Base-by-base conservation (phyloP, 2,888 invertebrate genomes). In the Cataglyphis livida region DNA sequence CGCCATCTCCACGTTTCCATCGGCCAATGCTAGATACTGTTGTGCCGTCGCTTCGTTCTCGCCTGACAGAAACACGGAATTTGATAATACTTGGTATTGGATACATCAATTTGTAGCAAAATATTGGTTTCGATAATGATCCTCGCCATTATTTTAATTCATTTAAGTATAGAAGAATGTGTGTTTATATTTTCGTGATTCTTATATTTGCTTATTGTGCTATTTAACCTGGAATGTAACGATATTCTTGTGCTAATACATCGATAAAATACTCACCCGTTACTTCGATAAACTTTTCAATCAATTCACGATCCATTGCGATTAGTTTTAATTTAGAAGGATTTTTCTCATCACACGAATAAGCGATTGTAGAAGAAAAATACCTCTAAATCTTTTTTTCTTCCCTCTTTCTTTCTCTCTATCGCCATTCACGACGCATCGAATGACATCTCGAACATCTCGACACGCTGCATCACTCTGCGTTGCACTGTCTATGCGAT, bases 251-350 rank as follows among this genome's bases (percentile, higher is more conserved):
- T 21, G 21, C 18, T 74, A 10, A 64, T 5, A 21, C 21, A 7
- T 25, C 18, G 18, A 25, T 18, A 18, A 35, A 10, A 38, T 12
- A 73, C 90, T 86, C 74, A 94, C 94, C 94, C 75, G 94, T 94
- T 44, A 94, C 93, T 87, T 94, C 94, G n/a, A 94, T 91, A 59
- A 94, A 94, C 84, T 94, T 93, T 59, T 94, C 93, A 7, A 94
- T 87, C 21, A 92, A 88, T 82, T 92, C 91, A 48, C 90, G 93
- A 87, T 94, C 93, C 94, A 94, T 94, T 25, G 51, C 61, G 28
- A 21, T 10, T 28, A 10, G 18, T 28, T n/a, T 62, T 12, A 28
- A 28, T 51, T 71, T 28, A 41, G 35, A 12, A 41, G 62, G 32
- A 74, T 81, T 41, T 73, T 62, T 38, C 66, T 81, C 57, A n/a